These are phyloP conservation scores for Ceyx cyanopectus DNA, from an alignment of 2,113 vertebrate species.

Conservation along the genomic window DNA sequence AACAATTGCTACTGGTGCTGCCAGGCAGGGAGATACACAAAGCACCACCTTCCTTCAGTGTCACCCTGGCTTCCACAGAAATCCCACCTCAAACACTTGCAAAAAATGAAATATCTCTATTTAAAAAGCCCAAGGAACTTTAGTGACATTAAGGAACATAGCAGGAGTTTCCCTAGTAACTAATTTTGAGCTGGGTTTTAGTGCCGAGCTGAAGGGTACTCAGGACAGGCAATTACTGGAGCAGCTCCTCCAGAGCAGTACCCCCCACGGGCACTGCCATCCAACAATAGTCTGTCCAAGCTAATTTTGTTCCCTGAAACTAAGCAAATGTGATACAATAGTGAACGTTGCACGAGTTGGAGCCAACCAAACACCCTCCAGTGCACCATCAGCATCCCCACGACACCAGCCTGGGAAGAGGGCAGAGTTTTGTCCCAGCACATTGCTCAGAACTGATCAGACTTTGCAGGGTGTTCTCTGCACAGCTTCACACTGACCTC, in stretches of 20 bases:
- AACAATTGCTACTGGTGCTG: background rate
- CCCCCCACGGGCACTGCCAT: accelerated
- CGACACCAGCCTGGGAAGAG: background rate
- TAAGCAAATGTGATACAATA: accelerated
- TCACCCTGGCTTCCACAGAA: background rate
- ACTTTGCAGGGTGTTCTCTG: background rate
- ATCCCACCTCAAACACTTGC: background rate
- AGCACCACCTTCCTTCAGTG: background rate
- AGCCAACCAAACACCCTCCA: background rate
- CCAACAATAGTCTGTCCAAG: background rate
- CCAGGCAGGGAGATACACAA: slow-evolving; percentile 14
- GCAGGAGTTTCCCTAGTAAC: background rate
- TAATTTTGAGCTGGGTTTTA: background rate
- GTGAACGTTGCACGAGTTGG: accelerated
- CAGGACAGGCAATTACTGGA: no score
- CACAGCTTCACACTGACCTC: background rate
- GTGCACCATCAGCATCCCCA: accelerated
- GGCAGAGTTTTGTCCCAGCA: background rate
- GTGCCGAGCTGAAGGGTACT: no score
- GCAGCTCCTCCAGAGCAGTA: no score
- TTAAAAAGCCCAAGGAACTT: background rate
- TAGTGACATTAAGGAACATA: background rate
- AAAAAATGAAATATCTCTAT: no score
- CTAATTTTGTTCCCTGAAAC: background rate
- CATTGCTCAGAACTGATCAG: accelerated